These are phyloP conservation scores for Pseudopleuronectes americanus DNA, from an alignment of 2,797 vertebrate species.

Conservation along the genomic window DNA sequence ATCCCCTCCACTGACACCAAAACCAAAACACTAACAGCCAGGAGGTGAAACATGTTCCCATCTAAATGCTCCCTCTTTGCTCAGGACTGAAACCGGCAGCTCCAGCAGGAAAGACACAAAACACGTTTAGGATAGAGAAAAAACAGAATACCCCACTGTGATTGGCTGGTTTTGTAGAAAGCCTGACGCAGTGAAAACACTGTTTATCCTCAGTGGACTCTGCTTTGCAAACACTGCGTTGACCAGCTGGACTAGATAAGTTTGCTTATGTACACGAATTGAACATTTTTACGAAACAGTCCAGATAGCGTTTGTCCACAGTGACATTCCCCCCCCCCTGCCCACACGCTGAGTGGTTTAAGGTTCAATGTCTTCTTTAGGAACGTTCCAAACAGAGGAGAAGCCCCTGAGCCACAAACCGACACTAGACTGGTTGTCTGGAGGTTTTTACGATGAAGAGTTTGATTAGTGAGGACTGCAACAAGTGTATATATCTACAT, in stretches of 20 bases:
- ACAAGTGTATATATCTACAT: too few relatives aligned
- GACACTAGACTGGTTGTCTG: too few relatives aligned
- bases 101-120: not conserved
- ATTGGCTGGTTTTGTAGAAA: slow-evolving; percentile 36
- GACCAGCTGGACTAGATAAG: not conserved
- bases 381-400: not conserved
- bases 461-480: too few relatives aligned
- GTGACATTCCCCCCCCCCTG: not conserved
- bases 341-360: too few relatives aligned
- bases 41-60: slow-evolving; percentile 23
- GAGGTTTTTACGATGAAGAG: too few relatives aligned
- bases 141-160: not conserved
- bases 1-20: slow-evolving; percentile 4
- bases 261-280: not conserved
- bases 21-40: slow-evolving; percentile 9
- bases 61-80: rapidly evolving
- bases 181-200: slow-evolving; percentile 15
- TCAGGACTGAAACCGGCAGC: not conserved
- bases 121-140: not conserved
- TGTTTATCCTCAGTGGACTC: slow-evolving; percentile 34
- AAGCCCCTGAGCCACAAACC: not conserved
- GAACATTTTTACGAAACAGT: not conserved
- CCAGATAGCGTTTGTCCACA: not conserved
- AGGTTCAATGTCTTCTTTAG: not conserved
- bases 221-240: not conserved